Base-by-base conservation (phyloP, 2,797 vertebrate species). In the Gila robusta region DNA sequence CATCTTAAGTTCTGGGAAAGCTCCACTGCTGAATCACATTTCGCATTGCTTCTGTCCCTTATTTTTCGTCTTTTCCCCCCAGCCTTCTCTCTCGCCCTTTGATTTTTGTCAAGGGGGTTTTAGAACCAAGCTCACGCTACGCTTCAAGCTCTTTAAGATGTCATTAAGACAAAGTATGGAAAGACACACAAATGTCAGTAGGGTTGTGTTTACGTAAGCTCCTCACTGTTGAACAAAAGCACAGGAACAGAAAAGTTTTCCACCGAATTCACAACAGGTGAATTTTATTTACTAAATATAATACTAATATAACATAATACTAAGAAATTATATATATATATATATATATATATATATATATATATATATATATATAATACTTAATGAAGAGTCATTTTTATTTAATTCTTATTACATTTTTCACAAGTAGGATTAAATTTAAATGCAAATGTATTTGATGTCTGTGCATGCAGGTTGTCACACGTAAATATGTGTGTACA, bases 1-100 rank as follows among this genome's bases (percentile, higher is more conserved):
- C 81, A 84, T 88, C 67, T 62, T 62, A 87, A 70, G 79, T 59
- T 90, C 79, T 87, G 79, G 87, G 84, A 86, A 88, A 82, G 79
- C 79, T 70, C 64, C 70, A 44, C 64, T 88, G 79, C 84, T 79
- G 85, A 86, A 88, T 76, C 73, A 69, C 74, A 76, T 79, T 83
- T 88, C 87, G 41, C 78, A 49, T 71, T 41, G 80, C 44, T 37
- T 86, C 78, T 85, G 82, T 84, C 39, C 28, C n/a, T 77, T 59
- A 70, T 74, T 86, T 73, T 49, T 86, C 9, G 16, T 77, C 54
- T 37, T 35, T 2, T 44, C 10, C 52, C 44, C 26, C 35, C 9
- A 28, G 85, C 73, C 47, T 54, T 69, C 23, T 41, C 32, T 70
- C 64, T 67, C 37, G n/a, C 17, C 37, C 79, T 82, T 69, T 82